Evolutionary conservation across 2,888 invertebrate species (phyloP), one percentile per base, ranked within the genome.

Genomic region (Drosophila multiciliata): DNA sequence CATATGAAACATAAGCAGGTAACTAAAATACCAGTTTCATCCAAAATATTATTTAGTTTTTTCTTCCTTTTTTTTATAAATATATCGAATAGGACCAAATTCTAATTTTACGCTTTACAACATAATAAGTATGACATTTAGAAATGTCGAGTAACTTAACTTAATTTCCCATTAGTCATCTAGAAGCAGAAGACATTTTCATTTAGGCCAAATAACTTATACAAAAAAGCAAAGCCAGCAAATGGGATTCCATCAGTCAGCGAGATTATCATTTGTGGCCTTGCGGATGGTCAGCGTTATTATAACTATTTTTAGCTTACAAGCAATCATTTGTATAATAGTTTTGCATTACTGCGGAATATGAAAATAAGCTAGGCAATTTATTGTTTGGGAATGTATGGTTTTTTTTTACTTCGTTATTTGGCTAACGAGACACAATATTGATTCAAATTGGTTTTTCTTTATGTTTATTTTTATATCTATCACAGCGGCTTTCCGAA

Each of bases 21-120:
- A 80, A 78, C 69, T 71, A 71, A 69, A 67, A 73, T 83, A 83
- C 83, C 87, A 7, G 77, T 63, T 60, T 20, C 12, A 6, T 42
- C 1, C 42, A 12, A 20, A 42, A 42, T 42, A 12, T 42, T 12
- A 12, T 42, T 7, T 7, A 42, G 6, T 11, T 12, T 42, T 42
- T 6, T n/a, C n/a, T 5, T 11, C 1, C 11, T n/a, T 1, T 5
- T n/a, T 4, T 42, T 20, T 42, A n/a, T 42, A 3, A 42, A 20
- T 11, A 42, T 11, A 20, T 15, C 36, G 15, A 36, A 12, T 35
- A 35, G 2, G 29, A 29, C 29, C n/a, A n/a, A 20, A 42, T n/a
- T 40, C n/a, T 3, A 42, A 20, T 20, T n/a, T 20, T 20, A 11
- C 42, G 40, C 6, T n/a, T 11, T n/a, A 40, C n/a, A n/a, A n/a